Evolutionary conservation across 1,140 invertebrate species (phyloP), one percentile per base, ranked within the genome.

Genomic region (Ctenoplectra terminalis): DNA sequence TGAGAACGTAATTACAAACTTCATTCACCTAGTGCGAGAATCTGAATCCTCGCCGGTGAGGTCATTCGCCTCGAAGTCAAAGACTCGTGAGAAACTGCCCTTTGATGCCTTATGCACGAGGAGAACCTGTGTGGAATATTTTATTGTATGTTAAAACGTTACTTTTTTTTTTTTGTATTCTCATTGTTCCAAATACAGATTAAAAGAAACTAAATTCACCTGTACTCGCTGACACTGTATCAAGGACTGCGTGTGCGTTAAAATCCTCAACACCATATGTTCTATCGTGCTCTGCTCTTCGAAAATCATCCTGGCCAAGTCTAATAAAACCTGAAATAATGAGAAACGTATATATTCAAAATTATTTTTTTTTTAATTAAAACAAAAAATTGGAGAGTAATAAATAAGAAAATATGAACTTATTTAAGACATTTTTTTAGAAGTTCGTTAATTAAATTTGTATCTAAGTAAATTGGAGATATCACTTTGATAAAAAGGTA

Each of bases 251-350:
- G 98, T 99, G 93, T 99, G 98, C 52, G 98, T 97, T 89, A 99
- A 95, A 91, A 99, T 99, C 93, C 98, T 96, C 86, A 98, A 96
- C 81, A 99, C 98, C 95, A 99, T 97, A 91, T 97, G 97, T 90
- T 99, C 98, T 86, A 99, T 98, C 84, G 98, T 99, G 93, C 97
- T 98, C 94, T 99, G 98, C 92, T 99, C 98, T 92, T 99, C 98
- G 92, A 99, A 99, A 87, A 99, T 98, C 96, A 99, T 98, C 86
- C 98, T 95, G 5, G 98, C 98, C 89, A 99, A 94, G 92, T 99
- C 98, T 74, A 99, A 93, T 20, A 99, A 94, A 66, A 99, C 98
- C 96, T 97, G 87, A 26, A 64, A 48, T 64, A 61, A 7, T 6
- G 9, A n/a, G 31, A 23, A 37, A 11, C 11, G 20, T 4, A 2